These are phyloP conservation scores for Miltochrista miniata DNA, from an alignment of 2,888 invertebrate genomes.

Conservation along the genomic window DNA sequence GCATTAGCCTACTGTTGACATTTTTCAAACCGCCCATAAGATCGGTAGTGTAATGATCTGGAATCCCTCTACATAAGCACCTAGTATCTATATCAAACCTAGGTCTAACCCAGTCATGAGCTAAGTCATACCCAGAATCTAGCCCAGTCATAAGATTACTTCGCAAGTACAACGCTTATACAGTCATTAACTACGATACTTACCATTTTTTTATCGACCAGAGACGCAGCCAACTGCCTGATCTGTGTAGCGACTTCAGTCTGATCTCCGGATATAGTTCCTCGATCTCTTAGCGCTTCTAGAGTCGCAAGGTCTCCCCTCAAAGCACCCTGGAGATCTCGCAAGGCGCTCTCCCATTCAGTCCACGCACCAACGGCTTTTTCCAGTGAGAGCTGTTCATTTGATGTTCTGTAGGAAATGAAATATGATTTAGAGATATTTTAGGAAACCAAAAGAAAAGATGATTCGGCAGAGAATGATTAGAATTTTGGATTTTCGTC, in stretches of 20 bases:
- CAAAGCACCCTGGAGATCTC: conserved; percentile 90
- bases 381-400: conserved; percentile 88
- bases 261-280: conserved; percentile 83
- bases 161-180: no score
- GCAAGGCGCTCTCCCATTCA: conserved; percentile 89
- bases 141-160: no score
- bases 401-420: conserved; percentile 84
- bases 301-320: conserved; percentile 85
- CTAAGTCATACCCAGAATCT: no score
- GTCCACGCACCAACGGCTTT: conserved; percentile 89
- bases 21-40: no score
- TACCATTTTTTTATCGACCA: conserved; percentile 81
- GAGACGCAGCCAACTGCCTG: conserved; percentile 83
- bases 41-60: no score
- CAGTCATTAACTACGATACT: neutral
- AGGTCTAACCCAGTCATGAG: no score
- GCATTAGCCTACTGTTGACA: no score
- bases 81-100: no score
- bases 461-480: no score
- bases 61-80: no score
- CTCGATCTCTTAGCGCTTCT: conserved; percentile 79
- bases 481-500: no score
- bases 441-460: no score
- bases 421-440: neutral
- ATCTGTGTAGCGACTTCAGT: conserved; percentile 82